Evolutionary conservation across 2,888 invertebrate species (phyloP).

Genomic region (Labia minor): DNA sequence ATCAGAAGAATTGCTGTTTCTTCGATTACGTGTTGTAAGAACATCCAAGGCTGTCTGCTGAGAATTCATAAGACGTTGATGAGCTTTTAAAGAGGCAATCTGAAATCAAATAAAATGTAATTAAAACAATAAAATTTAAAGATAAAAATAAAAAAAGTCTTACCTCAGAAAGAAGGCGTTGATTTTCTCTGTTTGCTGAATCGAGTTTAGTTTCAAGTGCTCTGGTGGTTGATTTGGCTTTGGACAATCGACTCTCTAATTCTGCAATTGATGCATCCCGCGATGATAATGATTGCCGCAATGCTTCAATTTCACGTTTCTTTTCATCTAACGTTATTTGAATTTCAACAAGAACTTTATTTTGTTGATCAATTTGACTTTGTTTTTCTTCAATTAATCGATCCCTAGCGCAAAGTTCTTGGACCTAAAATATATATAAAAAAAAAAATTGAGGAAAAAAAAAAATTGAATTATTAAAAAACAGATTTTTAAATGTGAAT

Average conservation of each 20-base stretch:
- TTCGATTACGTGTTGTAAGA: not conserved
- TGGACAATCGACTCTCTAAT: slow-evolving; percentile 37
- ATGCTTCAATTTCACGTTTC: slow-evolving; percentile 39
- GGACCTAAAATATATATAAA: slow-evolving; percentile 24
- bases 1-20: not conserved
- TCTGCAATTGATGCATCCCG: slow-evolving; percentile 39
- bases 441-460: not conserved
- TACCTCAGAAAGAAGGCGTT: slow-evolving; percentile 26
- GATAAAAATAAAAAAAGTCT: not conserved
- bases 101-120: not conserved
- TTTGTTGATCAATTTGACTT: slow-evolving; percentile 29
- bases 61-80: not conserved
- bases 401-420: slow-evolving; percentile 28
- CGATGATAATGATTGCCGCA: slow-evolving; percentile 36
- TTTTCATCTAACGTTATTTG: slow-evolving; percentile 36
- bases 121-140: not conserved
- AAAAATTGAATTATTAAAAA: not conserved
- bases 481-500: not conserved
- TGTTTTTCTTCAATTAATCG: slow-evolving; percentile 29
- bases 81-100: slow-evolving; percentile 18
- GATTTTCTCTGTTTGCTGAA: slow-evolving; percentile 32
- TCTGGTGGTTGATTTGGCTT: slow-evolving; percentile 26
- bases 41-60: not conserved
- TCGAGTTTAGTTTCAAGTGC: slow-evolving; percentile 34
- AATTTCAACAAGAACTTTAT: slow-evolving; percentile 31